phyloP scores from a whole-genome alignment of 1,140 invertebrate genomes.

The Akabosia matsudoensis region DNA sequence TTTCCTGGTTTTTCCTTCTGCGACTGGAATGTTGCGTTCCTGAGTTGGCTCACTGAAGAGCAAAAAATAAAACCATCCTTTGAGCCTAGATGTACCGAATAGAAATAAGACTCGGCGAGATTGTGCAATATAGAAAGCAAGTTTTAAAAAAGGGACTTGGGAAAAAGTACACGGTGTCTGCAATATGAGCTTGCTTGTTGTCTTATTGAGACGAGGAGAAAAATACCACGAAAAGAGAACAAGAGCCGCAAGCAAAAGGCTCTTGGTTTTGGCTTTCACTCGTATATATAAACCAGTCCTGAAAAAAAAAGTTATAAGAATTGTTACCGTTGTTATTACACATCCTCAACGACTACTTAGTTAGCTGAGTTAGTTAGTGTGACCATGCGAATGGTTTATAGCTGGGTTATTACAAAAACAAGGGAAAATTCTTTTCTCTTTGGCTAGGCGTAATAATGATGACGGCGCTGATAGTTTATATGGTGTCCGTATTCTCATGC shows the following conservation, averaged over 20 bases:
- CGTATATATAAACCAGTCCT: too few species aligned
- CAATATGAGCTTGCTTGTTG: neutral
- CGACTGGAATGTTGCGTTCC: neutral
- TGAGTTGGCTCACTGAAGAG: neutral
- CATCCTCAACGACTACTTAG: neutral
- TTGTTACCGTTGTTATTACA: too few species aligned
- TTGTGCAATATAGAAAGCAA: neutral
- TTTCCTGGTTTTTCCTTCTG: neutral
- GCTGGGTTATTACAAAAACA: neutral
- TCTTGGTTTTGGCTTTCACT: neutral
- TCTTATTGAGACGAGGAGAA: neutral
- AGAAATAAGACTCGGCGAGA: neutral
- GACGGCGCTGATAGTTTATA: neutral
- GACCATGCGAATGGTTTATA: neutral
- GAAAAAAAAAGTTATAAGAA: too few species aligned
- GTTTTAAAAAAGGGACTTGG: neutral
- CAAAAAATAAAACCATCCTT: neutral
- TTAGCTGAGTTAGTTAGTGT: neutral
- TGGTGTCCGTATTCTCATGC: neutral
- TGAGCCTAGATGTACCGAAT: neutral
- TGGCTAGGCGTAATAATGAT: neutral
- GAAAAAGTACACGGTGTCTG: neutral
- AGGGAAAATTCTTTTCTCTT: too few species aligned
- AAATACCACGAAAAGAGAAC: neutral
- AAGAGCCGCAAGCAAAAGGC: neutral